Conservation (phyloP, 2,113 vertebrate species). For the Lasiurus cinereus region DNA sequence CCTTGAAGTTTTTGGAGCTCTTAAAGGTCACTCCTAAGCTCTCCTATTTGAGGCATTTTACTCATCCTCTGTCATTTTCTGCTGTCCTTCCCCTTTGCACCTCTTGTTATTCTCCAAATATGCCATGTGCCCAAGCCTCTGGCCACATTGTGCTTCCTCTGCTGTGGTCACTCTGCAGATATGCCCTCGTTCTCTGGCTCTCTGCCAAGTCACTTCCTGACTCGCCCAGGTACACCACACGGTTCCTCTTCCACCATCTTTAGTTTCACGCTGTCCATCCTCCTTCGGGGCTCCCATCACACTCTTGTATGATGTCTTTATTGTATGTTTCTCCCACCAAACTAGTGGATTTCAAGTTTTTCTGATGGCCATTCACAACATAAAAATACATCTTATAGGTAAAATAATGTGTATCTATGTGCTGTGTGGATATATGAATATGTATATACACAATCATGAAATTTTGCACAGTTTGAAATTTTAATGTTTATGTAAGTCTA, state of each 20-base stretch:
- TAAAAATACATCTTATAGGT: not conserved
- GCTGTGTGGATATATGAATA: not conserved
- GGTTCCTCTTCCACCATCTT: not conserved
- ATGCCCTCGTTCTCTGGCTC: not conserved
- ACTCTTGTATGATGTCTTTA: not conserved
- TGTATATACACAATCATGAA: not conserved
- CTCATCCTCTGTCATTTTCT: not conserved
- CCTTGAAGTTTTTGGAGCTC: not conserved
- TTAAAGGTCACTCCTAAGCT: not conserved
- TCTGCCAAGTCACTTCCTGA: not conserved
- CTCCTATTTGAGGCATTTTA: not conserved
- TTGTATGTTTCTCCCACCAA: not conserved
- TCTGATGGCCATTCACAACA: not conserved
- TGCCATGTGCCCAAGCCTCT: not conserved
- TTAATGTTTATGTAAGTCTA: not conserved
- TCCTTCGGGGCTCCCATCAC: not conserved
- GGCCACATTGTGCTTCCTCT: not conserved
- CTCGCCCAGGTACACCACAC: too few species aligned
- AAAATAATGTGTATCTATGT: not conserved
- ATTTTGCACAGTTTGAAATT: slow-evolving; percentile 45
- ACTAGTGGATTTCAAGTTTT: not conserved
- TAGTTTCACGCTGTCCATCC: not conserved
- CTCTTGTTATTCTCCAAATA: not conserved
- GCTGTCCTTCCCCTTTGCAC: not conserved
- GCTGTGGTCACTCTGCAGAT: not conserved